These are phyloP conservation scores for Ichneumon xanthorius DNA, from an alignment of 2,888 invertebrate genomes.

Conservation along the genomic window DNA sequence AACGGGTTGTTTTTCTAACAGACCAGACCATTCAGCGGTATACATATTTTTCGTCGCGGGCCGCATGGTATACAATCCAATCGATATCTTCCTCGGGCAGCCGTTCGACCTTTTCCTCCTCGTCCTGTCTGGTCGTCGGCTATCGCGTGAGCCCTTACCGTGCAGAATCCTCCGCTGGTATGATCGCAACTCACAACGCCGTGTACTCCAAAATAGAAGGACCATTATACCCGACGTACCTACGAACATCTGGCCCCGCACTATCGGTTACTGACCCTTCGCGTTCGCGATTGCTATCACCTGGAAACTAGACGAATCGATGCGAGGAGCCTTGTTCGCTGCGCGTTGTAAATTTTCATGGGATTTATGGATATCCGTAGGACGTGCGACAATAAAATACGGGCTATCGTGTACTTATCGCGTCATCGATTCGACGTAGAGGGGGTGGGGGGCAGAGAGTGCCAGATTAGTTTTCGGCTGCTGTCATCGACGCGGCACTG, in stretches of 20 bases:
- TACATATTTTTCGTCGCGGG: slow-evolving; percentile 47
- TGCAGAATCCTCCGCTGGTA: not conserved
- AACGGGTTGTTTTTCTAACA: slow-evolving; percentile 68
- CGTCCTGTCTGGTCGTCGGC: not conserved
- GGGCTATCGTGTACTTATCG: not conserved
- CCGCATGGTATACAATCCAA: slow-evolving; percentile 52
- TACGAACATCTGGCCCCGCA: slow-evolving; percentile 50
- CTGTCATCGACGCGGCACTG: slow-evolving; percentile 38
- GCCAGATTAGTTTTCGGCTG: slow-evolving; percentile 60
- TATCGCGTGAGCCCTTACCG: not conserved
- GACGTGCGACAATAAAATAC: slow-evolving; percentile 1
- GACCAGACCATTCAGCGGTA: slow-evolving; percentile 62
- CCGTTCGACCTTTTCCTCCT: slow-evolving; percentile 27
- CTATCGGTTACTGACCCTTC: slow-evolving; percentile 66
- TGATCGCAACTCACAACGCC: not conserved
- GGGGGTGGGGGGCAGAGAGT: not conserved
- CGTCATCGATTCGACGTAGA: not conserved
- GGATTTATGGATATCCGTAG: not conserved
- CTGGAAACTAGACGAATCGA: slow-evolving; percentile 50
- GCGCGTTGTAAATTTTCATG: slow-evolving; percentile 31
- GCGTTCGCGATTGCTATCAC: slow-evolving; percentile 56
- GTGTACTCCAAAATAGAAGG: slow-evolving; percentile 23
- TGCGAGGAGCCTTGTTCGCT: not conserved
- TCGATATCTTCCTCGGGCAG: slow-evolving; percentile 57
- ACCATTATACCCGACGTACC: slow-evolving; percentile 1